These are phyloP conservation scores for Apodemia mormo DNA, from an alignment of 2,888 invertebrate species.

Conservation along the genomic window DNA sequence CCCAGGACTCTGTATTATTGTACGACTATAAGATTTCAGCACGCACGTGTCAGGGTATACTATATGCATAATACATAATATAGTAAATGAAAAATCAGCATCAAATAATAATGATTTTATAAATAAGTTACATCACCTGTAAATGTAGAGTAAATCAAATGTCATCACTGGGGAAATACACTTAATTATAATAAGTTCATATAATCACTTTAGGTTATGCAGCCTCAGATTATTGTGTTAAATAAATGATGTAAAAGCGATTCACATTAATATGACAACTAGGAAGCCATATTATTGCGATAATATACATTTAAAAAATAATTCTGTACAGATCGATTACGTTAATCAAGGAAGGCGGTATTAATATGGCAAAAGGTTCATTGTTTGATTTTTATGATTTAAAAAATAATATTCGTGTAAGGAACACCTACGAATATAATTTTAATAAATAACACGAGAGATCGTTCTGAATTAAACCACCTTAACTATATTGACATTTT, in stretches of 20 bases:
- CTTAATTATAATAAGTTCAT: background rate
- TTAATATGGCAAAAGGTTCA: background rate
- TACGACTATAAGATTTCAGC: too few species aligned
- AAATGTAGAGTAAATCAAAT: too few species aligned
- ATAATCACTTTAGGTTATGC: background rate
- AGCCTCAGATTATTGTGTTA: background rate
- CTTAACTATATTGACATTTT: constrained; percentile 17
- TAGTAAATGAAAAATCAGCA: background rate
- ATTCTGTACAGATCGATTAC: background rate
- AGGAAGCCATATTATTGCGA: background rate
- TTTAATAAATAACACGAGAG: background rate
- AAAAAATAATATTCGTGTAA: too few species aligned
- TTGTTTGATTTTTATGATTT: background rate
- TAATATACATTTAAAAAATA: background rate
- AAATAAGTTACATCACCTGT: background rate
- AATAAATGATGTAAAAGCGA: background rate
- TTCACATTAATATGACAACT: background rate
- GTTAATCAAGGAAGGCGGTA: background rate
- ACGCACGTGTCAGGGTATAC: too few species aligned
- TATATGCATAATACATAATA: too few species aligned
- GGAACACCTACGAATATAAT: background rate
- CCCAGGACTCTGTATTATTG: too few species aligned
- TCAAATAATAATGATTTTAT: background rate
- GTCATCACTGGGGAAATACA: background rate
- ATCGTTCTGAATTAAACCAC: background rate